A percentile compares a stretch with the other conserved stretches of the same genome.
phyloP scores from a whole-genome alignment of 2,113 vertebrate genomes.

The Actenoides lindsayi region DNA sequence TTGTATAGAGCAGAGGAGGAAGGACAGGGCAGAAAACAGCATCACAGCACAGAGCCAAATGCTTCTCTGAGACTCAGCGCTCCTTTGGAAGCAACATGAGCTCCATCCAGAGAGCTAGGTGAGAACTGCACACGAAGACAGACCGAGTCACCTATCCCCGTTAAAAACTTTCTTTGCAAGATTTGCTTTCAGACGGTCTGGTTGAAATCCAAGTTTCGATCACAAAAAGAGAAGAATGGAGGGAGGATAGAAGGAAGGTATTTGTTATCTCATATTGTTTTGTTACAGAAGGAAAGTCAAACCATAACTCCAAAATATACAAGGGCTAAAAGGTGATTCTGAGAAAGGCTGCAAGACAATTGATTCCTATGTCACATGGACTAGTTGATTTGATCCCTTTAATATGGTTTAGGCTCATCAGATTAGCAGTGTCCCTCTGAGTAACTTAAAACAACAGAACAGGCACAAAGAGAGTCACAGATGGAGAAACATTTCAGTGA shows the following conservation, averaged over 20 bases:
- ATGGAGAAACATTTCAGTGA: neutral
- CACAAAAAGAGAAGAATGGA: neutral
- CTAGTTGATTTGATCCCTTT: neutral
- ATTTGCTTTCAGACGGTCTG: neutral
- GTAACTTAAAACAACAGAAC: constrained; percentile 5
- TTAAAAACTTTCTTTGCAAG: neutral
- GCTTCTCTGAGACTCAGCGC: neutral
- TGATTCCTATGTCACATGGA: neutral
- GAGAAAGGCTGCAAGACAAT: neutral
- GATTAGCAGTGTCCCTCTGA: neutral
- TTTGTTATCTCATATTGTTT: neutral
- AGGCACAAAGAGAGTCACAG: neutral
- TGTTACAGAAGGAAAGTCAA: neutral
- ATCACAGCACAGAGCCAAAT: neutral
- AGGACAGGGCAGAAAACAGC: constrained; percentile 3
- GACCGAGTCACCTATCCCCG: neutral
- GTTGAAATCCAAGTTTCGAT: neutral
- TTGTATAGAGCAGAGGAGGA: constrained; percentile 4
- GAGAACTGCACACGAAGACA: constrained; percentile 51
- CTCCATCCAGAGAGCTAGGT: constrained; percentile 77
- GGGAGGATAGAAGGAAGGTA: neutral
- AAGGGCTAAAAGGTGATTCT: neutral
- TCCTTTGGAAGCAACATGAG: constrained; percentile 72
- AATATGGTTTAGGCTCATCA: neutral
- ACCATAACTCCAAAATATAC: neutral